These are phyloP conservation scores for Upupa epops DNA, from an alignment of 2,113 vertebrate genomes.

Conservation along the genomic window DNA sequence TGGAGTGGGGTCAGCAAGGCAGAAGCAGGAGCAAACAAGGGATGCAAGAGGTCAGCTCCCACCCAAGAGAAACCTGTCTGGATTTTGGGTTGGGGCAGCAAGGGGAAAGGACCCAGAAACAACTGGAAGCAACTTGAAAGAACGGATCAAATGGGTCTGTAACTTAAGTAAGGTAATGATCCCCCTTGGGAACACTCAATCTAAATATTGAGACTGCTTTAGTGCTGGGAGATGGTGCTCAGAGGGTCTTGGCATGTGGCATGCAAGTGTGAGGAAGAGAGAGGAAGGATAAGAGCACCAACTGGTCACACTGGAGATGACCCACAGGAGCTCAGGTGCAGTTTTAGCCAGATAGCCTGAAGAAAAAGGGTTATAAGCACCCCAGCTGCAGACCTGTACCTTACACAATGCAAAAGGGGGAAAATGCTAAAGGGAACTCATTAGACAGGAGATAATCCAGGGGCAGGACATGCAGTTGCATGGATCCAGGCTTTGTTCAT, in stretches of 20 bases:
- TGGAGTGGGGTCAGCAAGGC: not conserved
- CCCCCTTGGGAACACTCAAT: not conserved
- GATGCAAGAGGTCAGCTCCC: not conserved
- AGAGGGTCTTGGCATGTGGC: not conserved
- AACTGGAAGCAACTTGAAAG: not conserved
- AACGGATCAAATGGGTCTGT: not conserved
- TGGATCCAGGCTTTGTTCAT: not conserved
- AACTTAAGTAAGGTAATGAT: not conserved
- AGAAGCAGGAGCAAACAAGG: not conserved
- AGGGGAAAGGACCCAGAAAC: not conserved
- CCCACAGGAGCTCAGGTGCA: not conserved
- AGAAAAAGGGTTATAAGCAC: not conserved
- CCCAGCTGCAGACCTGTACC: not conserved
- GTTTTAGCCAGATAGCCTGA: rapidly evolving
- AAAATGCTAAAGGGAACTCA: not conserved
- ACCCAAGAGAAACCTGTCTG: not conserved
- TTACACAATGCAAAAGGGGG: not conserved
- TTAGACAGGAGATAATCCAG: not conserved
- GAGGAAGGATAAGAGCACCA: not conserved
- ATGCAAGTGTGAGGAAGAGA: not conserved
- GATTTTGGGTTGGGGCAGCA: not conserved
- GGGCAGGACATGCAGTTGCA: not conserved
- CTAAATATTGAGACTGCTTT: not conserved
- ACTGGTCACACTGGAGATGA: not conserved
- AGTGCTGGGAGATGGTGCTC: not conserved